These are phyloP conservation scores for Ophion ventricosus DNA, from an alignment of 2,888 invertebrate genomes.

Conservation along the genomic window DNA sequence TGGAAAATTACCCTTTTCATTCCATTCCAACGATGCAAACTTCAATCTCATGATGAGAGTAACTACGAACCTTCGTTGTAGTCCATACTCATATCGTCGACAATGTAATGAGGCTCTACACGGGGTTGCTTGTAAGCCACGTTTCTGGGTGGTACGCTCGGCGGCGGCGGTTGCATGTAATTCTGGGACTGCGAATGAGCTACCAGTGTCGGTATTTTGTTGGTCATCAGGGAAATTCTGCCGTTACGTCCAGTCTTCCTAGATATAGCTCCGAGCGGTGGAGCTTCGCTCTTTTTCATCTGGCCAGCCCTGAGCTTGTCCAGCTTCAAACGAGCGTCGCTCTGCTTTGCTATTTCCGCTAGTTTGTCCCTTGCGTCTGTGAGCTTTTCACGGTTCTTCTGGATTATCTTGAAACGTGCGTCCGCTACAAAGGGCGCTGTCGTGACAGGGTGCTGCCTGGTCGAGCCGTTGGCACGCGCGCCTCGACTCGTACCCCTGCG, in stretches of 20 bases:
- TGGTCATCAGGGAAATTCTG: constrained; percentile 84
- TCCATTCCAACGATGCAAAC: too few relatives aligned
- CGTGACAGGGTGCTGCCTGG: constrained; percentile 60
- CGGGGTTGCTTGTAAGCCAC: constrained; percentile 75
- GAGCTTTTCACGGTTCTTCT: constrained; percentile 90
- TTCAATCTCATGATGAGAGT: neutral
- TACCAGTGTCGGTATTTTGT: constrained; percentile 76
- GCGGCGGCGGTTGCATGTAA: constrained; percentile 66
- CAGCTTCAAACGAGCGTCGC: constrained; percentile 90
- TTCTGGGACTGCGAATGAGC: constrained; percentile 55
- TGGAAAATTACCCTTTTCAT: too few relatives aligned
- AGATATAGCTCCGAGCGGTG: constrained; percentile 83
- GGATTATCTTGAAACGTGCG: constrained; percentile 91
- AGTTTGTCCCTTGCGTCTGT: constrained; percentile 92
- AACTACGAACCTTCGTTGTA: constrained; percentile 74
- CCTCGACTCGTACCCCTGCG: constrained; percentile 70
- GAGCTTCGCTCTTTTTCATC: constrained; percentile 78
- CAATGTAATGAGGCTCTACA: constrained; percentile 72
- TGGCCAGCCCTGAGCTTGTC: constrained; percentile 86
- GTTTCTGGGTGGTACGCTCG: constrained; percentile 70
- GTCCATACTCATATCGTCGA: constrained; percentile 76
- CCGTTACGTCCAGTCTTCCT: constrained; percentile 85
- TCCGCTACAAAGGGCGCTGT: constrained; percentile 83
- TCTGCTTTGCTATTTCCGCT: constrained; percentile 89
- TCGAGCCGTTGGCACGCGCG: constrained; percentile 35